Percentiles rank a stretch among this genome's conserved stretches.
phyloP scores from a whole-genome alignment of 2,888 invertebrate genomes.

The Trichopria drosophilae region DNA sequence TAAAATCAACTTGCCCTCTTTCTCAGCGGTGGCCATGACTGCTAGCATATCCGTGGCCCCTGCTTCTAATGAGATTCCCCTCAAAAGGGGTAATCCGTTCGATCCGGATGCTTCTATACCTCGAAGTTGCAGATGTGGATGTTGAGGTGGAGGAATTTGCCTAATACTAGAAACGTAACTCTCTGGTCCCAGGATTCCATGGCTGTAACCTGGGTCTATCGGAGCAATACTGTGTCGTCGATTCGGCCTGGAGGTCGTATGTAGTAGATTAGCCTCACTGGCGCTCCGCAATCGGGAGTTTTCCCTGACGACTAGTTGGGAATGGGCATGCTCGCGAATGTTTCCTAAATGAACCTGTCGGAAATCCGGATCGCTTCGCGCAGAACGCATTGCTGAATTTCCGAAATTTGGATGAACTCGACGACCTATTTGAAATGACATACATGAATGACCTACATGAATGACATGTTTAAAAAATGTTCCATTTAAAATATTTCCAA shows the following conservation, averaged over 20 bases:
- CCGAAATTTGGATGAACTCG: too few relatives aligned
- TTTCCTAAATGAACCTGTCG: conserved; percentile 49
- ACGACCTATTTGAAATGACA: too few relatives aligned
- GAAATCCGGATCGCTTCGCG: conserved; percentile 86
- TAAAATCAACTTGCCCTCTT: conserved; percentile 83
- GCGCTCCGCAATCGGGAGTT: conserved; percentile 63
- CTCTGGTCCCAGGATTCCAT: conserved; percentile 39
- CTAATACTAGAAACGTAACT: conserved; percentile 3
- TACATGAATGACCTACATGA: too few relatives aligned
- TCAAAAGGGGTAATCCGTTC: conserved; percentile 61
- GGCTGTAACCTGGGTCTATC: conserved; percentile 51
- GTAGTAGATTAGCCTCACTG: conserved; percentile 83
- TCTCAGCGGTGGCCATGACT: conserved; percentile 84
- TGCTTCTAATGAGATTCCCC: conserved; percentile 83
- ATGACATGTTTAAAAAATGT: too few relatives aligned
- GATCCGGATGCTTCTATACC: conserved; percentile 49
- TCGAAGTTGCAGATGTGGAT: conserved; percentile 54
- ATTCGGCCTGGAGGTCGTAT: conserved; percentile 38
- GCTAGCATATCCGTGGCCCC: conserved; percentile 90
- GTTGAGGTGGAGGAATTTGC: conserved; percentile 44
- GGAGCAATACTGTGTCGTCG: conserved; percentile 56
- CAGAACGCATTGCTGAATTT: conserved; percentile 67
- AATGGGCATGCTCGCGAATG: conserved; percentile 48
- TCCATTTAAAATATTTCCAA: too few relatives aligned
- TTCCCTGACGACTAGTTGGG: conserved; percentile 47